Conservation (phyloP, 2,797 vertebrate species). For the Crocidura indochinensis region DNA sequence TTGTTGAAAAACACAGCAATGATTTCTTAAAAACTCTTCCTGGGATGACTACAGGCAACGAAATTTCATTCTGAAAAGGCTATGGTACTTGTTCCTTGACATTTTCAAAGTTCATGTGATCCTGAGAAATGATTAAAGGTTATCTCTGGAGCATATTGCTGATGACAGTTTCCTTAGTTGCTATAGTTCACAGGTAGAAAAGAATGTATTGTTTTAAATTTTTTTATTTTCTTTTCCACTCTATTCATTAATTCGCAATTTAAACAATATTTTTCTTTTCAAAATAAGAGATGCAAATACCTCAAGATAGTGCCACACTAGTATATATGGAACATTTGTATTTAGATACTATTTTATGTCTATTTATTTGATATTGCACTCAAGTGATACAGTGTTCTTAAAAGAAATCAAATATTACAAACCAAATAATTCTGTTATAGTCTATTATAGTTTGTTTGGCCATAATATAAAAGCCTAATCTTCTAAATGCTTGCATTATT, state of each 20-base stretch:
- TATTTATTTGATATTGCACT: conserved; percentile 25
- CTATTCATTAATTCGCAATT: not conserved
- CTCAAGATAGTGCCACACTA: not conserved
- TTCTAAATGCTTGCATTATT: no score
- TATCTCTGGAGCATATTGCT: conserved; percentile 78
- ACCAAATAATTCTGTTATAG: not conserved
- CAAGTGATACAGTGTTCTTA: not conserved
- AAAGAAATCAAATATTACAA: conserved; percentile 33
- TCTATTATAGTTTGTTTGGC: not conserved
- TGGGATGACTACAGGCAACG: conserved; percentile 65
- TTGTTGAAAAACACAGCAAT: conserved; percentile 59
- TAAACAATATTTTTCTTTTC: not conserved
- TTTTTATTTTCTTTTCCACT: conserved; percentile 60
- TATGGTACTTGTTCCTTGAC: conserved; percentile 82
- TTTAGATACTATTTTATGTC: conserved; percentile 2
- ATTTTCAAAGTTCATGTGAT: conserved; percentile 87
- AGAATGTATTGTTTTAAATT: conserved; percentile 65
- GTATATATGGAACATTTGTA: not conserved
- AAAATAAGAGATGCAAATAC: not conserved
- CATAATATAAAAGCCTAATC: no score
- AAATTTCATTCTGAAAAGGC: conserved; percentile 82
- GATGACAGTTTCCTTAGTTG: conserved; percentile 68
- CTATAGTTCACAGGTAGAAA: conserved; percentile 56
- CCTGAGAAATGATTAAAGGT: conserved; percentile 85
- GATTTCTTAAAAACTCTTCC: conserved; percentile 72